Evolutionary conservation across 2,888 invertebrate species (phyloP), one percentile per base, ranked within the genome.

Genomic region (Apamea anceps): DNA sequence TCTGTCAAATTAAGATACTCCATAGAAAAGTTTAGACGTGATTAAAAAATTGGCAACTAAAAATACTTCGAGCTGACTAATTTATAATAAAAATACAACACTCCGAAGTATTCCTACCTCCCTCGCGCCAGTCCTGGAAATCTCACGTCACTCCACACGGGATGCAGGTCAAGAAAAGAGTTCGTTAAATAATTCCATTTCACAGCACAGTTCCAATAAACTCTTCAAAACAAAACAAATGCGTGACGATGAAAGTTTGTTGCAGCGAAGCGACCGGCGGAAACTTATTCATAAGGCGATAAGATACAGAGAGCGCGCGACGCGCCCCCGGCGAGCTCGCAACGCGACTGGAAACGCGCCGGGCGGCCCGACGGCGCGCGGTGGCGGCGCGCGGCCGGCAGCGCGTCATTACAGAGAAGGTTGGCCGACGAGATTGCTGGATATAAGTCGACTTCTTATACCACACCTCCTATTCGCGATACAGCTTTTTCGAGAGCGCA

Each of bases 381-480:
- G 62, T 42, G 65, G 28, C 25, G 25, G 75, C 15, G 37, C 68
- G 12, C 8, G 57, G 60, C 13, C 13, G 32, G 48, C 21, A 15
- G 3, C 57, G 57, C 57, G 57, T 4, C 57, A n/a, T 72, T 80
- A 65, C 60, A 32, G 79, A 72, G 79, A 48, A 73, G 80, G 79
- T 72, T 73, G 78, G 18, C 1, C 32, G 15, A 54, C 79, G 71
- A 10, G 71, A 54, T 71, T 10, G 28, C 57, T 79, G 70, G 67
- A 84, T 91, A 91, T 89, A 91, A 90, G 87, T 68, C 80, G 82
- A 82, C 82, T 88, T 77, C 77, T 72, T 83, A 75, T 67, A 86
- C 85, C 86, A 88, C 89, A 88, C 89, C 91, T 91, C 91, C 88
- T 92, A 94, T 92, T 94, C 93, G 93, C 93, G 92, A 92, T 82